Percentiles rank a stretch among this genome's conserved stretches.
Conservation (phyloP, 2,113 vertebrate genomes). For the Camelus bactrianus region DNA sequence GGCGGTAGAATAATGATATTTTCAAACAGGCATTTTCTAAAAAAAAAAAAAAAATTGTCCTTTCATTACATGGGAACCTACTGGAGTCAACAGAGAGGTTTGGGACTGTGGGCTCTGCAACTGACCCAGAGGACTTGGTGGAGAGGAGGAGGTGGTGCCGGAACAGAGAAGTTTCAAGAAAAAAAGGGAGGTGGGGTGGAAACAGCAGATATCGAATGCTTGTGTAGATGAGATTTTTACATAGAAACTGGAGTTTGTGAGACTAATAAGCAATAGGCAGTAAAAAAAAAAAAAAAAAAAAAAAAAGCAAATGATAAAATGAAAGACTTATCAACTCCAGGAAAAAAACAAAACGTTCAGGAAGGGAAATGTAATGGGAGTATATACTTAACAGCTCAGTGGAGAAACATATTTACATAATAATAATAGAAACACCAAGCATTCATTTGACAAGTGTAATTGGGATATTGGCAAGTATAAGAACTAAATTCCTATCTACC, state of each 20-base stretch:
- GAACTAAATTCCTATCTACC: neutral
- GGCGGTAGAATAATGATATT: neutral
- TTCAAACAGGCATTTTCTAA: neutral
- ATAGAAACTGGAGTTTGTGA: neutral
- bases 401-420: neutral
- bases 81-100: neutral
- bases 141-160: neutral
- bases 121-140: neutral
- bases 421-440: neutral
- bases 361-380: neutral
- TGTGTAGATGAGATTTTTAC: neutral
- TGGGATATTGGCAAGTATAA: neutral
- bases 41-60: neutral
- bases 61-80: neutral
- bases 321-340: neutral
- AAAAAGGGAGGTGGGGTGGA: neutral
- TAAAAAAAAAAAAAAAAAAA: conserved; percentile 22
- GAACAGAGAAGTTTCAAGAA: neutral
- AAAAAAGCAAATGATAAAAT: neutral
- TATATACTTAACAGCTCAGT: neutral
- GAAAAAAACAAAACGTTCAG: neutral
- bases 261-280: neutral
- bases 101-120: neutral
- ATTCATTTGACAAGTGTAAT: neutral
- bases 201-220: neutral